Evolutionary conservation across 2,888 invertebrate genomes (phyloP).

Genomic region (Andrena flavipes): DNA sequence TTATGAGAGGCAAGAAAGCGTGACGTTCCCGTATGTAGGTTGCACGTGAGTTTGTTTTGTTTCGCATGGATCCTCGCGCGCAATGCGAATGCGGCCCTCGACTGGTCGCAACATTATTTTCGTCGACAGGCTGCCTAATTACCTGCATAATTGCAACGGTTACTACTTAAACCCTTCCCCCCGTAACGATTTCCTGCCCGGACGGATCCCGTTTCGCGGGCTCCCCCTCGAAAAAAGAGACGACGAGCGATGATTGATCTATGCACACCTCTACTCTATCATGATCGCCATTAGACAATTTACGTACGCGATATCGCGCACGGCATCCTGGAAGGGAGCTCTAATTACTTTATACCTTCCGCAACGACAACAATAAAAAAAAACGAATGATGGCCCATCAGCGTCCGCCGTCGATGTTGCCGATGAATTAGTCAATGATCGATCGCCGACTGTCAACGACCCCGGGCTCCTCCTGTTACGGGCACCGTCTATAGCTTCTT

Average conservation of each 20-base stretch:
- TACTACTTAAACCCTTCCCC: constrained; percentile 2
- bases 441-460: constrained; percentile 28
- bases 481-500: neutral
- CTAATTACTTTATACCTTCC: constrained; percentile 48
- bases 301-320: constrained; percentile 30
- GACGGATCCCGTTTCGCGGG: constrained; percentile 29
- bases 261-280: constrained; percentile 43
- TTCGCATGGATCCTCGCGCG: constrained; percentile 8
- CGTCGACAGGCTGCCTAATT: constrained; percentile 24
- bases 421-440: constrained; percentile 32
- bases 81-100: neutral
- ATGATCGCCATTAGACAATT: constrained; percentile 51
- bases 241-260: constrained; percentile 51
- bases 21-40: constrained; percentile 42
- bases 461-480: neutral
- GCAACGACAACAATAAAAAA: too few species aligned
- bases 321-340: constrained; percentile 38
- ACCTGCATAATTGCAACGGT: constrained; percentile 32
- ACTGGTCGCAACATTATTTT: neutral
- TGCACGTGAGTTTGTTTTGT: constrained; percentile 33
- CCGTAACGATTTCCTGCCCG: constrained; percentile 38
- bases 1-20: constrained; percentile 38
- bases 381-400: constrained; percentile 37
- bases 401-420: constrained; percentile 18
- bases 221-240: neutral